Evolutionary conservation across 1,140 invertebrate genomes (phyloP).

Genomic region (Ctenoplectra terminalis): DNA sequence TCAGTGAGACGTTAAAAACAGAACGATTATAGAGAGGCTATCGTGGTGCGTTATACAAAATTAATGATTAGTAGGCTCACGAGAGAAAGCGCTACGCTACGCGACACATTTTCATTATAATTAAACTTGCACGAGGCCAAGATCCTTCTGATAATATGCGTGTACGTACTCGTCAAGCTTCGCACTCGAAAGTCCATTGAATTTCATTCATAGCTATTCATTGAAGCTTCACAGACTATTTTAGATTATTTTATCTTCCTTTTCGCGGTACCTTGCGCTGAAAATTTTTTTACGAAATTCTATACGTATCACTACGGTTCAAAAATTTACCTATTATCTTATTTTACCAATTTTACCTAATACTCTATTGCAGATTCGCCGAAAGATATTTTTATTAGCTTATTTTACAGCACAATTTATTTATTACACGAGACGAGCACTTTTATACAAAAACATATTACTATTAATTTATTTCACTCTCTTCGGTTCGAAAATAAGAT

Average conservation of each 20-base stretch:
- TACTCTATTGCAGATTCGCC: too few species aligned
- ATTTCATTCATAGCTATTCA: constrained; percentile 16
- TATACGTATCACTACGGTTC: too few species aligned
- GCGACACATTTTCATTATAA: constrained; percentile 58
- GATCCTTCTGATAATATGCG: constrained; percentile 27
- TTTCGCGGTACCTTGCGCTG: too few species aligned
- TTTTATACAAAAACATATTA: too few species aligned
- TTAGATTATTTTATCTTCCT: background rate
- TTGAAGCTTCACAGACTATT: background rate
- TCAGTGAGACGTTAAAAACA: background rate
- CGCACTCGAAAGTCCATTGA: constrained; percentile 16
- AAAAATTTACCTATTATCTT: too few species aligned
- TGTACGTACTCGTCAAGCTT: background rate
- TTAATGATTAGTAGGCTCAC: background rate
- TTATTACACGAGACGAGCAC: too few species aligned
- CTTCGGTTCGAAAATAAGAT: too few species aligned
- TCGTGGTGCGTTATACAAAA: background rate
- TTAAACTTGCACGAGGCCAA: constrained; percentile 41
- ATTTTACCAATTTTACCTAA: too few species aligned
- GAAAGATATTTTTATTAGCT: too few species aligned
- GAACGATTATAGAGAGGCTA: background rate
- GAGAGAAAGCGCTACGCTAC: constrained; percentile 48
- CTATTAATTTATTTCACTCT: too few species aligned
- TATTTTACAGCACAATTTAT: too few species aligned
- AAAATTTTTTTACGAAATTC: background rate